phyloP scores from a whole-genome alignment of 2,113 vertebrate genomes.

The Chelonoidis abingdonii region DNA sequence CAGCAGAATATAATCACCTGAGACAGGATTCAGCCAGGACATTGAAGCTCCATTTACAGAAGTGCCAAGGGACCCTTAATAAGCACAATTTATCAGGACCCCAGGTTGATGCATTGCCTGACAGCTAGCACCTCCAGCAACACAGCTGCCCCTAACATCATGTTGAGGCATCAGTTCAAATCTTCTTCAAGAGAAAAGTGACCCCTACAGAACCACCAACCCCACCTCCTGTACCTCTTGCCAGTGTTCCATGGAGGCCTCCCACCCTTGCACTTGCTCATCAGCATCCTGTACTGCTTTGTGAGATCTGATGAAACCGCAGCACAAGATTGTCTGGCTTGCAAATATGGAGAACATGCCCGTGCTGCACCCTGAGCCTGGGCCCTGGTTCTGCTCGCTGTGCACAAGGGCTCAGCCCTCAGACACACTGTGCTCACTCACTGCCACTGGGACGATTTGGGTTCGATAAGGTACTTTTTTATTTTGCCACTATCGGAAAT shows the following conservation, averaged over 20 bases:
- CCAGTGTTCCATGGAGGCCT: background rate
- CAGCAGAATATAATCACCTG: background rate
- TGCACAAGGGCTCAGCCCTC: background rate
- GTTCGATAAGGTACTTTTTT: background rate
- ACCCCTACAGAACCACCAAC: background rate
- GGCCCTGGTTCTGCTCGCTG: background rate
- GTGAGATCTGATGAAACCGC: background rate
- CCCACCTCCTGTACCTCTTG: background rate
- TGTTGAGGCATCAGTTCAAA: background rate
- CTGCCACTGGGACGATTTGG: background rate
- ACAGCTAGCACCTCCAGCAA: background rate
- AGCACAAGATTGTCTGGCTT: background rate
- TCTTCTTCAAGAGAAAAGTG: background rate
- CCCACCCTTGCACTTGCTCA: background rate
- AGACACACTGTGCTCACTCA: background rate
- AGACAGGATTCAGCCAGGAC: background rate
- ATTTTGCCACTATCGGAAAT: background rate
- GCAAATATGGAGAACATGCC: background rate
- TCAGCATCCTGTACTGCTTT: background rate
- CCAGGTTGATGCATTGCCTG: background rate
- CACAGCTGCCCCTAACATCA: background rate
- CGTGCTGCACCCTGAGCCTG: background rate
- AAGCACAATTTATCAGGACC: background rate
- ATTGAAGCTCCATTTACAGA: background rate
- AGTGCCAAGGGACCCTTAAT: background rate